Evolutionary conservation across 2,888 invertebrate genomes (phyloP), one percentile per base, ranked within the genome.

Genomic region (Thumatha senex): DNA sequence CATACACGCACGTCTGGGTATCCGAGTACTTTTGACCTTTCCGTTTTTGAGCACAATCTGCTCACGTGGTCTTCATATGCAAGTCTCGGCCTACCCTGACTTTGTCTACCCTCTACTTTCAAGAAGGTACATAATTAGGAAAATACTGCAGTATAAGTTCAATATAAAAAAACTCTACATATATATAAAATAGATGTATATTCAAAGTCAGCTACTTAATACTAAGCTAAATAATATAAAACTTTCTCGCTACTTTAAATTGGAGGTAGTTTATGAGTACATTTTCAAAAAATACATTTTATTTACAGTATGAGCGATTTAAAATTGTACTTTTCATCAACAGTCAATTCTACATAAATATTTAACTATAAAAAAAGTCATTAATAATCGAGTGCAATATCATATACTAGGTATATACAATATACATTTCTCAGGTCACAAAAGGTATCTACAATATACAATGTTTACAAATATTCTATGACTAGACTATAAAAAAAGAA

Each of bases 401-500:
- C 24, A 15, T 15, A 15, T n/a, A 11, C 8, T n/a, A 24, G 12
- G 2, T 13, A 40, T 24, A 12, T 24, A 24, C 9, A 29, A 15
- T 13, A 31, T 31, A 31, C 31, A 54, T 58, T 48, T 38, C 41
- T 40, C 1, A 31, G 14, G 54, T 63, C 46, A 44, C 34, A 40
- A 50, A 24, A 5, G 18, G 18, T 40, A 18, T 40, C 40, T 49
- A 60, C 51, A 46, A 40, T 61, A 1, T 50, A 61, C 47, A 50
- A 11, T 40, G 44, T 31, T 35, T 31, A 44, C 39, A 14, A n/a
- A 39, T 39, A 33, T 43, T 41, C 7, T 40, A 46, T 31, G 2
- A 31, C 11, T 31, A 31, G 8, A 8, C 3, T 31, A 24, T 8
- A 31, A 8, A 31, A 3, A 31, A 31, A 31, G 9, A 44, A 44